Conservation (phyloP, 2,888 invertebrate species). For the Cephus nigrinus region DNA sequence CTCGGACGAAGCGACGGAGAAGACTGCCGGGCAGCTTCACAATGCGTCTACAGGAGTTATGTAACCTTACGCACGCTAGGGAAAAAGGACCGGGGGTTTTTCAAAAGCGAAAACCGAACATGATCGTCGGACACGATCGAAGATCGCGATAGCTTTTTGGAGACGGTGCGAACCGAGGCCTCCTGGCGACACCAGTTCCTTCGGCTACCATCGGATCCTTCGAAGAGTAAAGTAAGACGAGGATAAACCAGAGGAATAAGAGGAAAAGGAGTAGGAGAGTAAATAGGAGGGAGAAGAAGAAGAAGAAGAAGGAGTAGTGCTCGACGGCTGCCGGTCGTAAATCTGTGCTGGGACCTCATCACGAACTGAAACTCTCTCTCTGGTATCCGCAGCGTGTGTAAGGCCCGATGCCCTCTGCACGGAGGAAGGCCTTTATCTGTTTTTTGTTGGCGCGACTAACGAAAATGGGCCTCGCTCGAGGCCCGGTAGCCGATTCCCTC, state of each 20-base stretch:
- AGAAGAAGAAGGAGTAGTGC: conserved; percentile 46
- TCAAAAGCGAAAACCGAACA: not conserved
- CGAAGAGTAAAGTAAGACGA: too few species aligned
- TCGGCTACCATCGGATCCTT: too few species aligned
- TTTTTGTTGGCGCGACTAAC: conserved; percentile 51
- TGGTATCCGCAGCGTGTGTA: conserved; percentile 15
- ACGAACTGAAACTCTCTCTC: conserved; percentile 49
- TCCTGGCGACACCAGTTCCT: too few species aligned
- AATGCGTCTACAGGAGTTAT: conserved; percentile 3
- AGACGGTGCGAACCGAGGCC: not conserved
- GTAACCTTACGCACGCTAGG: conserved; percentile 1
- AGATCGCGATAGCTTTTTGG: conserved; percentile 4
- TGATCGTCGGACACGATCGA: not conserved
- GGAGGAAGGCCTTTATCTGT: conserved; percentile 21
- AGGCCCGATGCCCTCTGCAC: conserved; percentile 11
- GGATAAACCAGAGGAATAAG: conserved; percentile 12
- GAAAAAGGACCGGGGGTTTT: not conserved
- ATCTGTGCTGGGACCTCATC: conserved; percentile 61
- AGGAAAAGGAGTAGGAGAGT: conserved; percentile 7
- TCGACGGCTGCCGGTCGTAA: conserved; percentile 58
- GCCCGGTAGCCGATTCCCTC: conserved; percentile 62
- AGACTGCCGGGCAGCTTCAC: not conserved
- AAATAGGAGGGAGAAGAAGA: conserved; percentile 26
- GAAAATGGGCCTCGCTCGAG: conserved; percentile 47
- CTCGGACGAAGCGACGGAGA: not conserved